Evolutionary conservation across 1,140 invertebrate genomes (phyloP).

Genomic region (Proctacanthus coquilletti): DNA sequence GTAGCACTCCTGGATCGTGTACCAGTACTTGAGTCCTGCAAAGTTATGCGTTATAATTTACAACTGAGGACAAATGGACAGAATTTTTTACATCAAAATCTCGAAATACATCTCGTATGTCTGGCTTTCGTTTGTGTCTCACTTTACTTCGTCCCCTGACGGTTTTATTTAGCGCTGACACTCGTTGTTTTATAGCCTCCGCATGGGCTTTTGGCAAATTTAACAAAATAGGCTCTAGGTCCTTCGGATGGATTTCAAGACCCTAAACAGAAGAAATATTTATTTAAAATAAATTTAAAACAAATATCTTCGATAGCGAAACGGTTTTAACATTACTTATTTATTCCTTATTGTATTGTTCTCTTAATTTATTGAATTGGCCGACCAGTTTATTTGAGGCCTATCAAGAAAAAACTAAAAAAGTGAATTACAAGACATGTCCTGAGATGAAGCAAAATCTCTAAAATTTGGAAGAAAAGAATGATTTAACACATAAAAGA

Average conservation of each 20-base stretch:
- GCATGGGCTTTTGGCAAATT: slow-evolving; percentile 45
- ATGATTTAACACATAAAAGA: too few relatives aligned
- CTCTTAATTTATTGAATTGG: too few relatives aligned
- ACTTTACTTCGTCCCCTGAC: slow-evolving; percentile 49
- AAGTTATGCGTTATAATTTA: neutral
- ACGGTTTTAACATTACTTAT: neutral
- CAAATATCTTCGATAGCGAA: too few relatives aligned
- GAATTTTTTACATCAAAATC: slow-evolving; percentile 49
- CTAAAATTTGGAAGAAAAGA: too few relatives aligned
- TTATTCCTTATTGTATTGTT: too few relatives aligned
- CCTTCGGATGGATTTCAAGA: slow-evolving; percentile 18
- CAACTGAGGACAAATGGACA: slow-evolving; percentile 1
- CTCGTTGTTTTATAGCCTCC: slow-evolving; percentile 58
- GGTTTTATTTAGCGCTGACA: slow-evolving; percentile 61
- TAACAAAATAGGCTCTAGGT: slow-evolving; percentile 21
- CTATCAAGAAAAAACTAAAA: too few relatives aligned
- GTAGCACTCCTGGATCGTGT: slow-evolving; percentile 70
- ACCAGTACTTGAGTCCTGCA: slow-evolving; percentile 47
- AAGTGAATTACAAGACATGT: too few relatives aligned
- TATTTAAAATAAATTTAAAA: neutral
- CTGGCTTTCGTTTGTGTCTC: slow-evolving; percentile 43
- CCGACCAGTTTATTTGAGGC: too few relatives aligned
- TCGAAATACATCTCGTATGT: slow-evolving; percentile 62
- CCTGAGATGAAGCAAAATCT: too few relatives aligned
- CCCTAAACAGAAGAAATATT: slow-evolving; percentile 12